A percentile compares a stretch with the other conserved stretches of the same genome.
phyloP scores from a whole-genome alignment of 2,888 invertebrate genomes.

The Stictocephala bisonia region DNA sequence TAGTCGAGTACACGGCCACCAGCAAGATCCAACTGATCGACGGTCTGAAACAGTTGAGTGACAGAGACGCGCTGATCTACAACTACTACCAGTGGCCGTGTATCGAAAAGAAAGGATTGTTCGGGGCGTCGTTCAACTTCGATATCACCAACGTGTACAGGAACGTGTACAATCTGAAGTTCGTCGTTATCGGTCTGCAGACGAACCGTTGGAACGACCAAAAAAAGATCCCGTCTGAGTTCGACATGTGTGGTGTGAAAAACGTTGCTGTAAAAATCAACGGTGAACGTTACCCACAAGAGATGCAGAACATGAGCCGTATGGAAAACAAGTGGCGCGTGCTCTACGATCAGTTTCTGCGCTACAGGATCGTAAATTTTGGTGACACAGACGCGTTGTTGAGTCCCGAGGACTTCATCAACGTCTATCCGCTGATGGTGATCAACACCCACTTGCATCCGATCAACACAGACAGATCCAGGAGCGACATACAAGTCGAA shows the following conservation, averaged over 20 bases:
- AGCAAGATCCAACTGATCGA: conserved; percentile 16
- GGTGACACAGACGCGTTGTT: neutral
- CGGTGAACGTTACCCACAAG: conserved; percentile 5
- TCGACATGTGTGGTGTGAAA: neutral
- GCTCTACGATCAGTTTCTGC: conserved; percentile 18
- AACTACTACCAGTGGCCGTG: conserved; percentile 21
- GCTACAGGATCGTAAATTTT: neutral
- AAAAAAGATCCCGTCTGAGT: neutral
- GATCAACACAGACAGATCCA: neutral
- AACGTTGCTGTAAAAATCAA: conserved; percentile 20
- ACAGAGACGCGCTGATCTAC: neutral
- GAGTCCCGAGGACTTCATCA: neutral
- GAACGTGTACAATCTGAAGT: conserved; percentile 14
- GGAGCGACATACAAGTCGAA: conserved; percentile 12
- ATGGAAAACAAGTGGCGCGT: neutral
- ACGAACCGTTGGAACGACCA: conserved; percentile 1
- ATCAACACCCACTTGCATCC: conserved; percentile 13
- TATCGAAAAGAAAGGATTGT: conserved; percentile 34
- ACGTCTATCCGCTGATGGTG: conserved; percentile 1
- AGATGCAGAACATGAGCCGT: neutral
- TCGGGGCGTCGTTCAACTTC: neutral
- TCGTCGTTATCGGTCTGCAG: conserved; percentile 9
- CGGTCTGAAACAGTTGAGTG: conserved; percentile 24
- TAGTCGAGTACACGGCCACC: conserved; percentile 10
- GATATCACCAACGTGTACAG: conserved; percentile 20